Conservation (phyloP, 1,140 invertebrate genomes). For the Philotrypesis tridentata region DNA sequence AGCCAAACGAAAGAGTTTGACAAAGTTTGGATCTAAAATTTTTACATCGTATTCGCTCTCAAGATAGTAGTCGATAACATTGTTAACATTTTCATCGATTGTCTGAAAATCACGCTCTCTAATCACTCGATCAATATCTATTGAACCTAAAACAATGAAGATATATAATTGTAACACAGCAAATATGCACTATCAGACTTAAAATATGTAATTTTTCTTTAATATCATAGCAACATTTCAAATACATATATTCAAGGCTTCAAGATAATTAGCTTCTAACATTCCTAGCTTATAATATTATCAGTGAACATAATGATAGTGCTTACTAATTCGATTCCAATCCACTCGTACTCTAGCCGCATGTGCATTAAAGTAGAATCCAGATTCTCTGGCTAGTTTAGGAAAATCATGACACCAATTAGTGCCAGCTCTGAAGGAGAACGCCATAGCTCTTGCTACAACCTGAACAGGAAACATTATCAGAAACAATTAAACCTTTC, state of each 20-base stretch:
- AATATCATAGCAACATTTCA: no score
- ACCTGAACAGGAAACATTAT: background rate
- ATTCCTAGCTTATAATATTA: background rate
- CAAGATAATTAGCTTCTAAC: background rate
- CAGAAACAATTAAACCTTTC: background rate
- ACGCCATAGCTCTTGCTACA: conserved; percentile 61
- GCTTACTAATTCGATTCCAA: conserved; percentile 80
- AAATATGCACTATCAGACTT: no score
- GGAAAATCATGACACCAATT: conserved; percentile 80
- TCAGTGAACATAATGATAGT: background rate
- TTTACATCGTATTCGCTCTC: conserved; percentile 78
- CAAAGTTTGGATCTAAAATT: conserved; percentile 79
- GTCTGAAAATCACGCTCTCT: conserved; percentile 78
- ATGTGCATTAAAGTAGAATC: conserved; percentile 79
- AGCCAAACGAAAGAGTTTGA: conserved; percentile 80
- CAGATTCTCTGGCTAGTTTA: conserved; percentile 79
- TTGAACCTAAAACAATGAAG: conserved; percentile 72
- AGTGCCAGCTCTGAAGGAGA: conserved; percentile 75
- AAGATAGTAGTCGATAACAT: conserved; percentile 77
- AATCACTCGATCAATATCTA: conserved; percentile 79
- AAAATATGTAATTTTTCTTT: no score
- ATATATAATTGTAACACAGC: background rate
- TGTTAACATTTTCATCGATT: conserved; percentile 79
- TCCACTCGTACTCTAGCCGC: conserved; percentile 76
- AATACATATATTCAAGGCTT: no score